Base-by-base conservation (phyloP, 2,888 invertebrate genomes). In the Nephrotoma appendiculata region DNA sequence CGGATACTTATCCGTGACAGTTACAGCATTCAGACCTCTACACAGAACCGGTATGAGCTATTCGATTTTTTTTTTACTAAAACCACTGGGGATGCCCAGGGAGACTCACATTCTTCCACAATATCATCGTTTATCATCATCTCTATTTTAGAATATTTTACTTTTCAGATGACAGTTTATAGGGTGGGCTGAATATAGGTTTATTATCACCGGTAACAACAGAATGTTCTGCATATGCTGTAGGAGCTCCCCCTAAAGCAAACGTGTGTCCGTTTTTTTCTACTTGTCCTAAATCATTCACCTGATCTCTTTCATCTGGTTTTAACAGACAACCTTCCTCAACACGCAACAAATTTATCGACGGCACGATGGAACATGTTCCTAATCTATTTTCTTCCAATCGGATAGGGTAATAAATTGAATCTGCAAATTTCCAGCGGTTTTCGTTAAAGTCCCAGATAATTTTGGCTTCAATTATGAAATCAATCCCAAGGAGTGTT, bases 1-100 rank as follows among this genome's bases (percentile, higher is more conserved):
- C 0, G 90, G 90, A 83, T 91, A 91, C 1, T 87, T 87, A 86
- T 90, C 90, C 2, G 89, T 88, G 45, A 86, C 88, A 0, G 89
- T 90, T 12, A 90, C 88, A 0, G 88, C 86, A 83, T 90, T 90
- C 0, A 90, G 86, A 9, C 89, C 88, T 90, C 90, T 0, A 90
- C 86, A 43, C 89, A 90, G 0, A 90, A 86, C 3, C 90, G 83
- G 0, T 88, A 43, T 0, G 87, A 86, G 0, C 89, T 89, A 86
- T 90, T 87, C 42, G 89, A 88, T 87, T 90, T 90, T 87, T 90
- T 90, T 0, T 88, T 87, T 0, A 89, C 89, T 41, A 90, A 43
- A 0, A 86, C 87, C 19, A 19, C 19, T 2, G 89, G 19, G 19
- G 19, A 19, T 19, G 19, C 19, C 19, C 19, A 19, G 19, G 19